Evolutionary conservation across 1,140 invertebrate species (phyloP), one percentile per base, ranked within the genome.

Genomic region (Temnothorax nylanderi): DNA sequence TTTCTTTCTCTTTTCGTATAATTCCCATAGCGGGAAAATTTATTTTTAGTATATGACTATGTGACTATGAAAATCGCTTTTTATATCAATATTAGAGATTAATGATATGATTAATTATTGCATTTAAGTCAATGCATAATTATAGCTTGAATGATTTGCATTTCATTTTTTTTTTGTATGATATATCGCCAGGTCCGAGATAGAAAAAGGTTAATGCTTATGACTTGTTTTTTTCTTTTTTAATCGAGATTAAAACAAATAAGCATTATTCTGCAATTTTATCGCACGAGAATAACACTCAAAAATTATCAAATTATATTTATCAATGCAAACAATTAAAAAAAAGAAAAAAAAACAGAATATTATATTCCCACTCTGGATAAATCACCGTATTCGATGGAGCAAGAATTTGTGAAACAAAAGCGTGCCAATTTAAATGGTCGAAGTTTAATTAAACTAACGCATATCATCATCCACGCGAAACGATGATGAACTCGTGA

Each of bases 371-470:
- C 13, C 34, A 32, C 5, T 80, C n/a, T 26, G 26, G 47, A 44
- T 54, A 58, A 8, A 2, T 58, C 18, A 26, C 16, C 11, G 3
- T 64, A 13, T 51, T 58, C 26, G 18, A 37, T 11, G 21, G 16
- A 76, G 7, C n/a, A 26, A 49, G 32, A 74, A 49, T 88, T 62
- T 41, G 44, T 51, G 11, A 74, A 26, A 51, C 10, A 60, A 51
- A 64, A 74, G 2, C 26, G 41, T 62, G 11, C n/a, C 4, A 37
- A 1, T 56, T 58, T 75, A 81, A 74, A 88, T 10, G 32, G n/a
- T 44, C 64, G 21, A 82, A 82, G 13, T 87, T 88, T 88, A 82
- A 88, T 87, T 87, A 81, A 88, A 87, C 49, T 34, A 47, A 47
- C 47, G 56, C 51, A 13, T 87, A 80, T 80, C 32, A 78, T 88